A percentile compares a stretch with the other conserved stretches of the same genome.
Conservation (phyloP, 1,140 invertebrate genomes). For the Batillaria attramentaria region DNA sequence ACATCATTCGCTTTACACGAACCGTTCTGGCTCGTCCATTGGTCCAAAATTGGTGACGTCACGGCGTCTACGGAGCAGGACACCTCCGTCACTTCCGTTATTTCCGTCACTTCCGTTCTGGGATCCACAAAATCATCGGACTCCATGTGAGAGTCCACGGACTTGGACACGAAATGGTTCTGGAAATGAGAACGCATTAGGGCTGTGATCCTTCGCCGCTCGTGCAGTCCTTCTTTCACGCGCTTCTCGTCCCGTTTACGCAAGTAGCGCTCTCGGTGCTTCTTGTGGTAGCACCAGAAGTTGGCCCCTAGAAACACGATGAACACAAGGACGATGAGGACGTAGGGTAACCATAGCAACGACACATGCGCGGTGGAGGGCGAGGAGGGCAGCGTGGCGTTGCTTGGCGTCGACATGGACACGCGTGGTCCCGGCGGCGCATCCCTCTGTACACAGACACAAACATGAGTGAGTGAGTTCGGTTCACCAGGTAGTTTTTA, state of each 20-base stretch:
- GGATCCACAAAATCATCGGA: no score
- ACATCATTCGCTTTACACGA: constrained; percentile 1
- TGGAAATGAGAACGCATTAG: constrained; percentile 34
- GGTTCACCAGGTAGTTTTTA: no score
- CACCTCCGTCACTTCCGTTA: no score
- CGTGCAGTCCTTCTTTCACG: constrained; percentile 43
- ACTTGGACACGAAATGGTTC: constrained; percentile 9
- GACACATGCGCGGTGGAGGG: background rate
- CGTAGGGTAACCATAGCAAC: constrained; percentile 44
- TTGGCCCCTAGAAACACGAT: constrained; percentile 46
- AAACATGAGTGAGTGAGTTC: no score
- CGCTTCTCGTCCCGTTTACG: constrained; percentile 44
- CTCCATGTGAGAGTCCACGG: no score
- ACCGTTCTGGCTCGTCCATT: constrained; percentile 20
- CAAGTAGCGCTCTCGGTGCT: constrained; percentile 42
- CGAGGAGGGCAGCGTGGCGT: constrained; percentile 3
- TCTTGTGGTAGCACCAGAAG: constrained; percentile 52
- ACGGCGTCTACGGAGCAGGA: no score
- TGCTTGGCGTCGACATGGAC: constrained; percentile 17
- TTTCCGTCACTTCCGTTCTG: no score
- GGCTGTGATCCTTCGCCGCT: constrained; percentile 37
- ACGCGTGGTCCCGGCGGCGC: background rate
- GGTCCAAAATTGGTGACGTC: background rate
- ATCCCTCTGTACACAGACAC: constrained; percentile 22
- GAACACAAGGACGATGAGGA: constrained; percentile 46